Evolutionary conservation across 1,140 invertebrate genomes (phyloP).

Genomic region (Batillaria attramentaria): DNA sequence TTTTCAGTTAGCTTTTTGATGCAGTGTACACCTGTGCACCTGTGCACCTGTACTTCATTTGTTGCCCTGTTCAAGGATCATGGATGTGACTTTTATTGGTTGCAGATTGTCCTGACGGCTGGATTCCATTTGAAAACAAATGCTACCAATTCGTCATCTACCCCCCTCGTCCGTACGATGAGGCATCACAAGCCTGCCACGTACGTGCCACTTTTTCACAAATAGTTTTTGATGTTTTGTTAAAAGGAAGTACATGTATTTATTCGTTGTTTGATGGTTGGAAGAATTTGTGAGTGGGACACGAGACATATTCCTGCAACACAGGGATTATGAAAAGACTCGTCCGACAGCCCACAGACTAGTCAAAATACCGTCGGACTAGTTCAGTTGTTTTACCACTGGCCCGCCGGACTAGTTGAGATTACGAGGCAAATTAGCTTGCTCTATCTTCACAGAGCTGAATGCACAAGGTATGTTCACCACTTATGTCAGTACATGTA

Average conservation of each 20-base stretch:
- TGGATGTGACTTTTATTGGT: not conserved
- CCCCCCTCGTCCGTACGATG: conserved; percentile 18
- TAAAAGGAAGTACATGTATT: not conserved
- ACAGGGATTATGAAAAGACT: not conserved
- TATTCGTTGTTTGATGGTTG: too few species aligned
- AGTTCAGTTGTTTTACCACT: too few species aligned
- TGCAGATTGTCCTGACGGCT: conserved; percentile 36
- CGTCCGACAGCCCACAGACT: not conserved
- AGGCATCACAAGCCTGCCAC: conserved; percentile 32
- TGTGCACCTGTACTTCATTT: not conserved
- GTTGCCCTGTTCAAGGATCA: not conserved
- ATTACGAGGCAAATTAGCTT: too few species aligned
- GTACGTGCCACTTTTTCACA: not conserved
- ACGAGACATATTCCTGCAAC: too few species aligned
- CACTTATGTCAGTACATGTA: too few species aligned
- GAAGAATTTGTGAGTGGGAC: too few species aligned
- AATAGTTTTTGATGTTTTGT: not conserved
- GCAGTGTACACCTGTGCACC: not conserved
- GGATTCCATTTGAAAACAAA: conserved; percentile 17
- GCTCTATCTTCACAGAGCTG: too few species aligned
- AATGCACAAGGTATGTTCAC: too few species aligned
- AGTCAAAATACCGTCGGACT: too few species aligned
- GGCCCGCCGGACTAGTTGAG: too few species aligned
- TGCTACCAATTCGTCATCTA: conserved; percentile 40
- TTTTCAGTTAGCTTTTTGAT: not conserved